These are phyloP conservation scores for Styela plicata DNA, from an alignment of 23 tunicate genomes.

Conservation along the genomic window DNA sequence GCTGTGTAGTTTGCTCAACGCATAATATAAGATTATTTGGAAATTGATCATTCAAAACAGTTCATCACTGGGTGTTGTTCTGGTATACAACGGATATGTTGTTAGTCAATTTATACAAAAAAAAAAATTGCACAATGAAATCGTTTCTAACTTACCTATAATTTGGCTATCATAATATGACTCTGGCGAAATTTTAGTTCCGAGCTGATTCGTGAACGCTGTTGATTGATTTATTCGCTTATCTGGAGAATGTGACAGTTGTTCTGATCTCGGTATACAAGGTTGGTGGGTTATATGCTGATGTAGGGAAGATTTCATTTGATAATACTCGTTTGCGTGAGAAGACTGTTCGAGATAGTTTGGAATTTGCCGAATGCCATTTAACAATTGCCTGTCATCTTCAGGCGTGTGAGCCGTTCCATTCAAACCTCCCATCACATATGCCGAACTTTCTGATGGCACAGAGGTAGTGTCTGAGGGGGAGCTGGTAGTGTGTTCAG, in stretches of 20 bases:
- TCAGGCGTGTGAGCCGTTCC: background rate
- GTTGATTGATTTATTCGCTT: background rate
- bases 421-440: background rate
- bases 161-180: background rate
- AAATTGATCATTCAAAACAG: too few species aligned
- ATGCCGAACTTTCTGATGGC: background rate
- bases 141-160: background rate
- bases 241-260: background rate
- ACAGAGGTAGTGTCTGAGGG: background rate
- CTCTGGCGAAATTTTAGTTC: background rate
- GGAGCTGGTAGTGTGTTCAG: background rate
- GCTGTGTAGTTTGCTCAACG: too few species aligned
- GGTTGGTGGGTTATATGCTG: background rate
- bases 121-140: background rate
- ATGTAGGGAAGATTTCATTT: background rate
- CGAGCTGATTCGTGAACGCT: background rate
- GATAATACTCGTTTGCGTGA: background rate
- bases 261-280: background rate
- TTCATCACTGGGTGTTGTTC: too few species aligned
- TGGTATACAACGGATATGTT: too few species aligned
- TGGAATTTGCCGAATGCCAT: background rate
- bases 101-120: too few species aligned
- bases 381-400: background rate
- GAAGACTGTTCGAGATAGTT: background rate
- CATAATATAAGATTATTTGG: too few species aligned